These are phyloP conservation scores for Calameuta filiformis DNA, from an alignment of 2,888 invertebrate species.

Conservation along the genomic window DNA sequence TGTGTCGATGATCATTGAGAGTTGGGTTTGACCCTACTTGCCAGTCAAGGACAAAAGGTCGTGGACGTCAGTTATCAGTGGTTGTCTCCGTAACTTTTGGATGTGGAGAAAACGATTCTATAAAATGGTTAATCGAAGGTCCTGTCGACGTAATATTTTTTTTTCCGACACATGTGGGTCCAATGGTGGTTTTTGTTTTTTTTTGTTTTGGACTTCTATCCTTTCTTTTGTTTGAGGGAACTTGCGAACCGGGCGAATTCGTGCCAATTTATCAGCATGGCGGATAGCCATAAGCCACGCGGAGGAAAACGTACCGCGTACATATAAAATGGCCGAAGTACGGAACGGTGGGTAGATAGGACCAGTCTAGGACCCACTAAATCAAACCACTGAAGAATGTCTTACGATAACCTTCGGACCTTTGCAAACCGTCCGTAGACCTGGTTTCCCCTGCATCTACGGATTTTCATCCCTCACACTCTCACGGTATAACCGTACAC, in stretches of 20 bases:
- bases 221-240: neutral
- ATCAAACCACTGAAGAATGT: conserved; percentile 13
- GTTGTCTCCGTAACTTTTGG: neutral
- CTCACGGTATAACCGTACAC: neutral
- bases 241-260: neutral
- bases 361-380: conserved; percentile 19
- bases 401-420: conserved; percentile 40
- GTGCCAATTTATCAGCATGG: neutral
- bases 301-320: neutral
- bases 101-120: neutral
- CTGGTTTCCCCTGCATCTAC: neutral
- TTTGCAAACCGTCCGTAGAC: neutral
- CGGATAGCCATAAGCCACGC: neutral
- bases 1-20: neutral
- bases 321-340: neutral
- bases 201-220: neutral
- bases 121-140: neutral
- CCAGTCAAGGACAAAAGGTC: neutral
- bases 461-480: neutral
- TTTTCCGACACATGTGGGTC: neutral
- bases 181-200: neutral
- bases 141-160: neutral
- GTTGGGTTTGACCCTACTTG: neutral
- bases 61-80: neutral
- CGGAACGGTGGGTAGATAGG: neutral